A percentile compares a stretch with the other conserved stretches of the same genome.
phyloP scores from a whole-genome alignment of 1,140 invertebrate species.

The Drosophila equinoxialis region DNA sequence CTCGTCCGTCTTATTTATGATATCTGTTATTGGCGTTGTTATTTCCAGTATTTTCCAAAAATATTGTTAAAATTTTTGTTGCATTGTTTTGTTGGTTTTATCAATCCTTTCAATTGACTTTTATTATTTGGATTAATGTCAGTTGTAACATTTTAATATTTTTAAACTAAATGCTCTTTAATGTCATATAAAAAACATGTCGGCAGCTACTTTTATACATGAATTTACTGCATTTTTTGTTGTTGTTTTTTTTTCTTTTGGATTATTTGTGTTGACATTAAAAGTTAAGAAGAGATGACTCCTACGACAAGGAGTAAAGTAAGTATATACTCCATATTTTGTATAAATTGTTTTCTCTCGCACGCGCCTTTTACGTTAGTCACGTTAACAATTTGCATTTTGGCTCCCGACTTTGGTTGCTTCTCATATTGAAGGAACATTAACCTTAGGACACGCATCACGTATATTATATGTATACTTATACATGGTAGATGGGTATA shows the following conservation, averaged over 20 bases:
- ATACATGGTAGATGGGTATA: background rate
- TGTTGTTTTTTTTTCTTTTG: conserved; percentile 9
- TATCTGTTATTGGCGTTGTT: too few species aligned
- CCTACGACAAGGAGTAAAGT: conserved; percentile 8
- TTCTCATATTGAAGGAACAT: conserved; percentile 61
- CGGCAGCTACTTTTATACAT: background rate
- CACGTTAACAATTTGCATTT: conserved; percentile 74
- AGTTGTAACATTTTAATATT: background rate
- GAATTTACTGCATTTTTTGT: conserved; percentile 18
- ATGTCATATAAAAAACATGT: background rate
- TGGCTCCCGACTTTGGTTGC: conserved; percentile 35
- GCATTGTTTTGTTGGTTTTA: background rate
- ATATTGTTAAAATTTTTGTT: too few species aligned
- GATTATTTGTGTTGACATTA: conserved; percentile 15
- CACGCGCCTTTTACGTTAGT: conserved; percentile 46
- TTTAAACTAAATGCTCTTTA: conserved; percentile 1
- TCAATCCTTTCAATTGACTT: too few species aligned
- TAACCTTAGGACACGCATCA: conserved; percentile 67
- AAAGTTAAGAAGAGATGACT: conserved; percentile 18
- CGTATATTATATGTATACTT: conserved; percentile 29
- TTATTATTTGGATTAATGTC: too few species aligned
- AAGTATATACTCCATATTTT: conserved; percentile 26
- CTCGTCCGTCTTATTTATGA: too few species aligned
- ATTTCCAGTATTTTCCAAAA: too few species aligned
- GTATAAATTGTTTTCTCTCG: conserved; percentile 46